phyloP scores from a whole-genome alignment of 2,113 vertebrate genomes.

The Crocuta crocuta region DNA sequence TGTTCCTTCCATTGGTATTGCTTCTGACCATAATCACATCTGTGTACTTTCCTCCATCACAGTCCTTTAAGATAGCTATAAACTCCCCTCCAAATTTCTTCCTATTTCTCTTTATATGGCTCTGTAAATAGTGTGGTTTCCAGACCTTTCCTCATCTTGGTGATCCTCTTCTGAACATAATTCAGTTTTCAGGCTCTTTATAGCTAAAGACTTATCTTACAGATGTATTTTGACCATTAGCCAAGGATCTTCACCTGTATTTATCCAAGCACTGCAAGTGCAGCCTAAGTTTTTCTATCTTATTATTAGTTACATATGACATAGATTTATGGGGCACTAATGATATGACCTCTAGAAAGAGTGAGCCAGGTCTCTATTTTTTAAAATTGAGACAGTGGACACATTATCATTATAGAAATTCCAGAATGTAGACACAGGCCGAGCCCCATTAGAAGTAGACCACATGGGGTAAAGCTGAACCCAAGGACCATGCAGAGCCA shows the following conservation, averaged over 20 bases:
- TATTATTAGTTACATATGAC: neutral
- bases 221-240: neutral
- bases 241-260: neutral
- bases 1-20: neutral
- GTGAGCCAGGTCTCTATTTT: neutral
- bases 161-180: neutral
- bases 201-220: neutral
- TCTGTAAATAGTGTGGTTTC: neutral
- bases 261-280: neutral
- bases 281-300: neutral
- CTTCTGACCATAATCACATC: neutral
- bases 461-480: neutral
- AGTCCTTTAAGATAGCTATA: neutral
- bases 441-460: neutral
- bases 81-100: neutral
- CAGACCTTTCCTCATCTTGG: neutral
- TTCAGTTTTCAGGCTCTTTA: neutral
- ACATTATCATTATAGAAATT: neutral
- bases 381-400: neutral
- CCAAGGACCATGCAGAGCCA: neutral
- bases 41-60: neutral
- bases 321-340: no score
- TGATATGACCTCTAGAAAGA: neutral
- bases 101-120: neutral
- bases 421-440: neutral